These are phyloP conservation scores for Neoitamus cyanurus DNA, from an alignment of 2,888 invertebrate genomes.

Conservation along the genomic window DNA sequence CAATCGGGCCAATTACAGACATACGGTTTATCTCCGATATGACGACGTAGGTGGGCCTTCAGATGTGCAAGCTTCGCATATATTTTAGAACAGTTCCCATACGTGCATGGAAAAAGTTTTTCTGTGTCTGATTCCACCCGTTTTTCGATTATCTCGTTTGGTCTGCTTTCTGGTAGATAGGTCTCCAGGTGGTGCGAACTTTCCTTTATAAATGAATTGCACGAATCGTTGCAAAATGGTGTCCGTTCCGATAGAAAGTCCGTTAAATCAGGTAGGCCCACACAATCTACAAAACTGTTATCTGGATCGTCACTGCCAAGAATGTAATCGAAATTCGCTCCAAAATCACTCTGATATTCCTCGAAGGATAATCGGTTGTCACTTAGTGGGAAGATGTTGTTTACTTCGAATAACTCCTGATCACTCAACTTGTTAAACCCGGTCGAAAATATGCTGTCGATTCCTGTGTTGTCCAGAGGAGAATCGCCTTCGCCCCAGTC, in stretches of 20 bases:
- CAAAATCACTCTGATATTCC: conserved; percentile 47
- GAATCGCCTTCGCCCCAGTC: conserved; percentile 14
- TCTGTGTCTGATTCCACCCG: conserved; percentile 62
- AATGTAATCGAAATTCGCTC: conserved; percentile 49
- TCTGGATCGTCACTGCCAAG: conserved; percentile 60
- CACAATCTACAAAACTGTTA: conserved; percentile 61
- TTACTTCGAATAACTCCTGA: conserved; percentile 34
- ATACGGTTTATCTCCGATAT: conserved; percentile 82
- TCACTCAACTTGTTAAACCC: conserved; percentile 9
- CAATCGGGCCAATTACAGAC: conserved; percentile 83
- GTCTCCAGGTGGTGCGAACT: conserved; percentile 64
- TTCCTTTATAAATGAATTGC: conserved; percentile 68
- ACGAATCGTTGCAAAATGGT: conserved; percentile 70
- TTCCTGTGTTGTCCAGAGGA: background rate
- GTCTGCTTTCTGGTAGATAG: conserved; percentile 47
- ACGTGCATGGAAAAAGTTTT: conserved; percentile 75
- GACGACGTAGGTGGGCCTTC: conserved; percentile 87
- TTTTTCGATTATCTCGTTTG: background rate
- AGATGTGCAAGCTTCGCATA: conserved; percentile 92
- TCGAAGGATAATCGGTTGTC: conserved; percentile 50
- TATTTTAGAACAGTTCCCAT: conserved; percentile 79
- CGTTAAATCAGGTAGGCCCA: conserved; percentile 62
- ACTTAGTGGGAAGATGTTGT: conserved; percentile 27
- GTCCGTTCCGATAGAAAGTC: conserved; percentile 69
- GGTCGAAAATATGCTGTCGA: conserved; percentile 1